Conservation (phyloP, 2,113 vertebrate genomes). For the Calyptommatus sinebrachiatus region DNA sequence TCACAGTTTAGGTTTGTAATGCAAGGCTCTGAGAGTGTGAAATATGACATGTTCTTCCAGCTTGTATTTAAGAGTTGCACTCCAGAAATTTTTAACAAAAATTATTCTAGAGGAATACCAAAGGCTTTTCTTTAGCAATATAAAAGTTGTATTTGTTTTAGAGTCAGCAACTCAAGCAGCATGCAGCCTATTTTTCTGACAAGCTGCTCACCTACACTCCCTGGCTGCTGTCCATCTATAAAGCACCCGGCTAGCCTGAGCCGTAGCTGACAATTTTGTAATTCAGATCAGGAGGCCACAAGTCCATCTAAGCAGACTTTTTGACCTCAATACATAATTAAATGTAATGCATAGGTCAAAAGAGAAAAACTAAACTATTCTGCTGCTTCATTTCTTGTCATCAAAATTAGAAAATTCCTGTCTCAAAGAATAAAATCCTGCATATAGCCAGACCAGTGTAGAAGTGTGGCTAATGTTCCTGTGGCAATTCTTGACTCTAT, state of each 20-base stretch:
- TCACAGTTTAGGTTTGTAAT: no score
- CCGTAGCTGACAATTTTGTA: neutral
- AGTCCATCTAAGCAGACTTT: neutral
- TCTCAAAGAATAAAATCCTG: neutral
- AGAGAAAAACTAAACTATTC: neutral
- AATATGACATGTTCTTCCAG: no score
- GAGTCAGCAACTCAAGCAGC: neutral
- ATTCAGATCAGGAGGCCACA: neutral
- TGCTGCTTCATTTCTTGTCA: neutral
- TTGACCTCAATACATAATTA: neutral
- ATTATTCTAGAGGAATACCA: neutral
- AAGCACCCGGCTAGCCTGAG: conserved; percentile 8
- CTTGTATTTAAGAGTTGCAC: no score
- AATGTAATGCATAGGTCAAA: neutral
- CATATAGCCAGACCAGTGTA: neutral
- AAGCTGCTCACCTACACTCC: conserved; percentile 13
- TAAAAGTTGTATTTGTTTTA: neutral
- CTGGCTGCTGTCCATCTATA: conserved; percentile 15
- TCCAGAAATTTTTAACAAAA: no score
- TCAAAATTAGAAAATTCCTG: conserved; percentile 2
- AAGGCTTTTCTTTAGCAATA: neutral
- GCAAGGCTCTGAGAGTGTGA: no score
- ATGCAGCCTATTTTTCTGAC: neutral
- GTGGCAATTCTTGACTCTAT: neutral
- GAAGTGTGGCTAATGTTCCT: neutral